Percentiles rank a stretch among this genome's conserved stretches.
Evolutionary conservation across 1,140 invertebrate genomes (phyloP).

Genomic region (Geopemphigus sp.): DNA sequence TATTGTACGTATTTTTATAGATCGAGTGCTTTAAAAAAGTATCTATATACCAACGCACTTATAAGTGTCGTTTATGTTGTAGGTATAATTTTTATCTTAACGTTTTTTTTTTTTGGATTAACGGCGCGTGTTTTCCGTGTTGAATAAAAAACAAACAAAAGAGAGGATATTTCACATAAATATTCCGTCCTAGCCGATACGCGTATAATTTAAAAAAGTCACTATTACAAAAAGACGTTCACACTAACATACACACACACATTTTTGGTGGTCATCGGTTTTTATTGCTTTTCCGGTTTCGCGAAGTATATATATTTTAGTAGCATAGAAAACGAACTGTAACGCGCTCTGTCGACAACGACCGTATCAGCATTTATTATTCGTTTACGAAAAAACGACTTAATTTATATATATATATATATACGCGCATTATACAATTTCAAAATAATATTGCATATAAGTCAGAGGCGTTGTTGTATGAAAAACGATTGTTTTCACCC

Average conservation of each 20-base stretch:
- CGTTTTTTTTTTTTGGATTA: neutral
- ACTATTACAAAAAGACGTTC: neutral
- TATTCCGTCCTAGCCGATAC: neutral
- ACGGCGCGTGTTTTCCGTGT: neutral
- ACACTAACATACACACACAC: neutral
- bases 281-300: constrained; percentile 44
- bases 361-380: constrained; percentile 6
- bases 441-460: neutral
- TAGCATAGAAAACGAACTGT: neutral
- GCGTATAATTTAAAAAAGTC: neutral
- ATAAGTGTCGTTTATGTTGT: neutral
- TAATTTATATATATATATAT: neutral
- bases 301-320: neutral
- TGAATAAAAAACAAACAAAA: constrained; percentile 2
- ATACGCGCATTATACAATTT: neutral
- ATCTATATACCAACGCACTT: too few relatives aligned
- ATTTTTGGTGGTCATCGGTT: constrained; percentile 17
- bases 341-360: neutral
- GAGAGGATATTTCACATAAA: constrained; percentile 33
- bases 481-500: too few relatives aligned
- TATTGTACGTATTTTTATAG: too few relatives aligned
- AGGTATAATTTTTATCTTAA: neutral
- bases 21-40: too few relatives aligned
- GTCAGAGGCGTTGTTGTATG: too few relatives aligned
- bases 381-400: constrained; percentile 1